A percentile compares a stretch with the other conserved stretches of the same genome.
These are phyloP conservation scores for Acanthacorydalis orientalis DNA, from an alignment of 2,888 invertebrate genomes.

Conservation along the genomic window DNA sequence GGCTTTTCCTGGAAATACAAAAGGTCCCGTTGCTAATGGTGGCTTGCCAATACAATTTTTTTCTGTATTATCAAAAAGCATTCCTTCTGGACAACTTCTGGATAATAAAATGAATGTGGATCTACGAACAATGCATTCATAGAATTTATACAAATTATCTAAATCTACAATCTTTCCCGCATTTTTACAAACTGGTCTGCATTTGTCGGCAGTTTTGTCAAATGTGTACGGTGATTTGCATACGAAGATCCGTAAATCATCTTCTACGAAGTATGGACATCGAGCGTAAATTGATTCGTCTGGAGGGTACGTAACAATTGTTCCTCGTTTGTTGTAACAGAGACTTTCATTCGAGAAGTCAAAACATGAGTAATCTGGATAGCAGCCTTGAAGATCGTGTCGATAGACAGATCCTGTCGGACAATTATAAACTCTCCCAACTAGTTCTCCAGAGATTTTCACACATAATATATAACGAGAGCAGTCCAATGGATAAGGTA, in stretches of 20 bases:
- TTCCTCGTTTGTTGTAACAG: not conserved
- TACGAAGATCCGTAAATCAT: not conserved
- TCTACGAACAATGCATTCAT: constrained; percentile 2
- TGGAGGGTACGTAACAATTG: constrained; percentile 1
- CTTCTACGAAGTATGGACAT: constrained; percentile 1
- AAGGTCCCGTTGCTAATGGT: too few relatives aligned
- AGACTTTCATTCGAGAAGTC: not conserved
- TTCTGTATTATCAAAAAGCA: not conserved
- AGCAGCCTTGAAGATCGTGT: not conserved
- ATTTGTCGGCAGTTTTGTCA: constrained; percentile 1
- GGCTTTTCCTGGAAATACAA: too few relatives aligned
- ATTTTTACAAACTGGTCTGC: constrained; percentile 1
- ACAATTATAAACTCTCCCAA: not conserved
- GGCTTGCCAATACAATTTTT: too few relatives aligned
- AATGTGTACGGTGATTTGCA: constrained; percentile 1
- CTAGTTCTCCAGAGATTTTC: not conserved
- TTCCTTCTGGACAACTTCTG: constrained; percentile 1
- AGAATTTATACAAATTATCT: constrained; percentile 1
- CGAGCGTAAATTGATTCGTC: constrained; percentile 2
- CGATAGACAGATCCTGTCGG: not conserved
- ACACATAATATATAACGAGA: constrained; percentile 1
- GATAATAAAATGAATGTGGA: not conserved
- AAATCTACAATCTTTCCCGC: constrained; percentile 1
- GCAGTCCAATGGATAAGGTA: constrained; percentile 7
- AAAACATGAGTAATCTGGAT: not conserved